A percentile compares a stretch with the other conserved stretches of the same genome.
These are phyloP conservation scores for Macaria liturata DNA, from an alignment of 2,888 invertebrate species.

Conservation along the genomic window DNA sequence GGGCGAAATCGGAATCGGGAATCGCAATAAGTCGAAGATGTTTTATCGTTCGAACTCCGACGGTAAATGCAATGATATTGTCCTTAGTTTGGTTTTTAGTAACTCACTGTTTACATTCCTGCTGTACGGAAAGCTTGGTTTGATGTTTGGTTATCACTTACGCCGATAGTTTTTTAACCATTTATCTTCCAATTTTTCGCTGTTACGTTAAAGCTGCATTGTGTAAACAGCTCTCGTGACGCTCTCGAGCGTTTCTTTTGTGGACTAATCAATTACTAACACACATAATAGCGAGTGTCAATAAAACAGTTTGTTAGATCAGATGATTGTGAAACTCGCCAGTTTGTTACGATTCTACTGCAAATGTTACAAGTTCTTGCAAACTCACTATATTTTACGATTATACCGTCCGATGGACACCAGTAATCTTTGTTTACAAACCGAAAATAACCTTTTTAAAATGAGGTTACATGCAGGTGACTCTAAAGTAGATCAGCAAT, in stretches of 20 bases:
- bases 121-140: slow-evolving; percentile 67
- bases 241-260: slow-evolving; percentile 45
- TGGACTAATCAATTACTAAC: slow-evolving; percentile 35
- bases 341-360: slow-evolving; percentile 46
- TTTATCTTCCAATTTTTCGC: slow-evolving; percentile 61
- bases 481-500: slow-evolving; percentile 26
- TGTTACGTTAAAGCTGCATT: slow-evolving; percentile 56
- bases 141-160: slow-evolving; percentile 75
- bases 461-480: slow-evolving; percentile 51
- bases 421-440: slow-evolving; percentile 27
- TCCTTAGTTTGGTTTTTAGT: slow-evolving; percentile 79
- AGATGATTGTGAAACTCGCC: slow-evolving; percentile 66
- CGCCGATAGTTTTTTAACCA: slow-evolving; percentile 70
- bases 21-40: slow-evolving; percentile 82
- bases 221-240: slow-evolving; percentile 61
- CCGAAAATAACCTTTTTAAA: slow-evolving; percentile 44
- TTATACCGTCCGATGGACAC: slow-evolving; percentile 20
- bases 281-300: slow-evolving; percentile 43
- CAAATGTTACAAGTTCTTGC: slow-evolving; percentile 30
- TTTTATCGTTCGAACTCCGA: slow-evolving; percentile 84
- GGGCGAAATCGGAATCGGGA: slow-evolving; percentile 83
- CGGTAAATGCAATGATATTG: slow-evolving; percentile 83
- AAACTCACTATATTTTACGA: slow-evolving; percentile 13
- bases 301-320: slow-evolving; percentile 43
- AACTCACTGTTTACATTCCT: slow-evolving; percentile 70